Conservation (phyloP, 2,113 vertebrate species). For the Epinephelus moara region DNA sequence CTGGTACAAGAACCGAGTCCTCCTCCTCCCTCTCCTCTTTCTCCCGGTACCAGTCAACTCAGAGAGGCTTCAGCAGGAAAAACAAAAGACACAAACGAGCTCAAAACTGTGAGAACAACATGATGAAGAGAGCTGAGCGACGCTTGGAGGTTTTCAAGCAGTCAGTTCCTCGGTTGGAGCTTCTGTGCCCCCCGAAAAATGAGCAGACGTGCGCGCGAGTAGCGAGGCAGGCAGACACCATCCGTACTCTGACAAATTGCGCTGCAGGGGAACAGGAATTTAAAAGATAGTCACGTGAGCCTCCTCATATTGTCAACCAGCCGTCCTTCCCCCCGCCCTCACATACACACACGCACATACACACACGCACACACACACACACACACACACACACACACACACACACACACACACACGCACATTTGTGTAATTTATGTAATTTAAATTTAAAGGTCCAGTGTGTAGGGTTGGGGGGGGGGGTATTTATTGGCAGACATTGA, state of each 20-base stretch:
- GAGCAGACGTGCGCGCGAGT: conserved; percentile 45
- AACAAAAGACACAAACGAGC: conserved; percentile 56
- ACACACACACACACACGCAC: too few relatives aligned
- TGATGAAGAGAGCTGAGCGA: conserved; percentile 72
- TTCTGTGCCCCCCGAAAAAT: conserved; percentile 21
- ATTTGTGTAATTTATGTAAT: too few relatives aligned
- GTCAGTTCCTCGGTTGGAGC: conserved; percentile 29
- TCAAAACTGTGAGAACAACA: conserved; percentile 62
- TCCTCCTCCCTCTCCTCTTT: conserved; percentile 25
- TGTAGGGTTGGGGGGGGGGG: too few relatives aligned
- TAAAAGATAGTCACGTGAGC: conserved; percentile 82
- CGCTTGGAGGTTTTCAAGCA: conserved; percentile 63
- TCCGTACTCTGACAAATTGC: conserved; percentile 72
- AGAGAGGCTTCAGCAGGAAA: conserved; percentile 55
- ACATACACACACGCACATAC: conserved; percentile 7
- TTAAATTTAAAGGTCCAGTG: too few relatives aligned
- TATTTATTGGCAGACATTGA: too few relatives aligned
- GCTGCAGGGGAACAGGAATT: conserved; percentile 86
- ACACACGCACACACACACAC: too few relatives aligned
- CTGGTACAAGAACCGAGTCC: conserved; percentile 34
- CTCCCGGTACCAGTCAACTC: conserved; percentile 65
- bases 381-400: neutral
- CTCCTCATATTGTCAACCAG: conserved; percentile 82
- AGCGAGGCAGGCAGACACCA: conserved; percentile 19
- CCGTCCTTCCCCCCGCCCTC: neutral